phyloP scores from a whole-genome alignment of 2,888 invertebrate species.

The Dastarcus helophoroides region DNA sequence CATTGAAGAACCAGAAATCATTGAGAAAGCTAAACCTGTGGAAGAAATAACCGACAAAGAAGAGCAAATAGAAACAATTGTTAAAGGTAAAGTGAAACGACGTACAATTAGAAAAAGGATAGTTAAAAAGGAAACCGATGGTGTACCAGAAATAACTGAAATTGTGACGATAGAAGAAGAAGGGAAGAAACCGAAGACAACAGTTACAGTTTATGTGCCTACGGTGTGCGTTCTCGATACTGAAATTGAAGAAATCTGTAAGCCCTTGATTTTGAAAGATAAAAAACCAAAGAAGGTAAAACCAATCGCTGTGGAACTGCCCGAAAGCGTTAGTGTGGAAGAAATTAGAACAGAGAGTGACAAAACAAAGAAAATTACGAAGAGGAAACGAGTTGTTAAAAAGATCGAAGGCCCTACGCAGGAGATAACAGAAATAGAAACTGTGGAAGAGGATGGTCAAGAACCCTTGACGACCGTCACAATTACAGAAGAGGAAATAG shows the following conservation, averaged over 20 bases:
- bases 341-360: background rate
- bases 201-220: slow-evolving; percentile 11
- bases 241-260: slow-evolving; percentile 5
- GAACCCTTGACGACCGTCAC: slow-evolving; percentile 22
- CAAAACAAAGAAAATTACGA: background rate
- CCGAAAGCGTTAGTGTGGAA: too few relatives aligned
- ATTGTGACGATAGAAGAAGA: slow-evolving; percentile 26
- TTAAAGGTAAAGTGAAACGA: slow-evolving; percentile 17
- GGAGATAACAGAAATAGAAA: slow-evolving; percentile 17
- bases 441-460: slow-evolving; percentile 19
- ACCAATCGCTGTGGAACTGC: background rate
- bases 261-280: background rate
- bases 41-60: slow-evolving; percentile 16
- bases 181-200: slow-evolving; percentile 23
- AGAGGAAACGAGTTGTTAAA: slow-evolving; percentile 27
- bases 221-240: slow-evolving; percentile 8
- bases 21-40: slow-evolving; percentile 4
- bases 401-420: slow-evolving; percentile 31
- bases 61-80: slow-evolving; percentile 19
- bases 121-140: slow-evolving; percentile 31
- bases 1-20: background rate
- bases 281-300: background rate
- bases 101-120: slow-evolving; percentile 26
- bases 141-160: slow-evolving; percentile 32
- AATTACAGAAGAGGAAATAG: too few relatives aligned